Evolutionary conservation across 2,888 invertebrate species (phyloP).

Genomic region (Spilosoma lubricipeda): DNA sequence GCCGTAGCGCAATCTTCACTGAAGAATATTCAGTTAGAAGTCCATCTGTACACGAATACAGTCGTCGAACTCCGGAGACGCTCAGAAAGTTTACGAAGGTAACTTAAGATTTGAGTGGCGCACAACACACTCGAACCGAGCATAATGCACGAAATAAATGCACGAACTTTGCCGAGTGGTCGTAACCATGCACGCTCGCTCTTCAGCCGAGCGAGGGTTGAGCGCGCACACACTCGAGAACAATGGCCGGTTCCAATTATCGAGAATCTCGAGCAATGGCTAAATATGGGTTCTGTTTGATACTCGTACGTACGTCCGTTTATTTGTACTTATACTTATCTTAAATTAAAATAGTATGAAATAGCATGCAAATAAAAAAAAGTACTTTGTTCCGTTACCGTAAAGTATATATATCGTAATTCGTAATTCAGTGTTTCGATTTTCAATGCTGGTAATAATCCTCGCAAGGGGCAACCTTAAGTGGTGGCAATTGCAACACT

Average conservation of each 20-base stretch:
- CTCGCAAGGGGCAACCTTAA: too few species aligned
- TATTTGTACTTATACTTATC: constrained; percentile 14
- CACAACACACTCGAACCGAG: constrained; percentile 26
- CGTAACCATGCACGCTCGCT: constrained; percentile 22
- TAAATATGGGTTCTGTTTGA: constrained; percentile 12
- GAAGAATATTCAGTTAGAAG: neutral
- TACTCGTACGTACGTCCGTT: neutral
- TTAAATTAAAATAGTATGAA: neutral
- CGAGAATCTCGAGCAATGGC: constrained; percentile 27
- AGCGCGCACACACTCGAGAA: constrained; percentile 39
- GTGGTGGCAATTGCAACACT: too few species aligned
- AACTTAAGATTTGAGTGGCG: constrained; percentile 16
- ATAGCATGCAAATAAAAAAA: too few species aligned
- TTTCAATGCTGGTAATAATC: too few species aligned
- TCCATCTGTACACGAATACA: neutral
- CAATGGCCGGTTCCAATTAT: constrained; percentile 45
- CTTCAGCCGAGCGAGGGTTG: constrained; percentile 21
- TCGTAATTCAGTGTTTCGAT: too few species aligned
- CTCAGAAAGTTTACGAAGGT: constrained; percentile 8
- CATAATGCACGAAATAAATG: constrained; percentile 32
- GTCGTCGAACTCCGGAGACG: neutral
- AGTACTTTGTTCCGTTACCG: too few species aligned
- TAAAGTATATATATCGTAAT: too few species aligned
- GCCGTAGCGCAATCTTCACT: neutral
- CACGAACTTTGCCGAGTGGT: constrained; percentile 28